Evolutionary conservation across 1,140 invertebrate genomes (phyloP).

Genomic region (Bombus haemorrhoidalis): DNA sequence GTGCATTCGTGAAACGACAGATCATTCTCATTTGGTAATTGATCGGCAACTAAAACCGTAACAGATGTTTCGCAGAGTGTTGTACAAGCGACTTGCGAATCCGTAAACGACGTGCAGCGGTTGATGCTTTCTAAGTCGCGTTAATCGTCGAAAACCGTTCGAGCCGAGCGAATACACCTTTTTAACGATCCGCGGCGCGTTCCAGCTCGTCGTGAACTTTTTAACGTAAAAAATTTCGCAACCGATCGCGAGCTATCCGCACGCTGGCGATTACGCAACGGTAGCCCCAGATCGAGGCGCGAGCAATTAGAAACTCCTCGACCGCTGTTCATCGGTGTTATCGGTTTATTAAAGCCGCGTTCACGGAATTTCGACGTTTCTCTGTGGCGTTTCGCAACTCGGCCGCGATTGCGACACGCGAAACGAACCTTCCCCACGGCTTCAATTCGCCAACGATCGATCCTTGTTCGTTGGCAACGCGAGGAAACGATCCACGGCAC

Average conservation of each 20-base stretch:
- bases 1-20: not conserved
- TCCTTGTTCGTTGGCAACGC: not conserved
- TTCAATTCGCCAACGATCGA: not conserved
- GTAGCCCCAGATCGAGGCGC: slow-evolving; percentile 27
- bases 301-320: slow-evolving; percentile 33
- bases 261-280: slow-evolving; percentile 37
- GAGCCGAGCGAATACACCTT: not conserved
- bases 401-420: slow-evolving; percentile 26
- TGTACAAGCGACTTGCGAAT: not conserved
- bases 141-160: not conserved
- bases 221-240: slow-evolving; percentile 41
- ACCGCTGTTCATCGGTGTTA: slow-evolving; percentile 41
- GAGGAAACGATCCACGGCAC: not conserved
- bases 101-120: not conserved
- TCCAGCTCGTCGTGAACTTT: slow-evolving; percentile 17
- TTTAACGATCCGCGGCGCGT: not conserved
- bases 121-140: not conserved
- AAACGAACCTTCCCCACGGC: not conserved
- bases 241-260: slow-evolving; percentile 12
- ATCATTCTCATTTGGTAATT: not conserved
- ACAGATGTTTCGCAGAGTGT: not conserved
- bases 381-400: slow-evolving; percentile 35
- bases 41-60: not conserved
- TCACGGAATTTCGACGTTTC: slow-evolving; percentile 36
- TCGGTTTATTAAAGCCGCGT: slow-evolving; percentile 49